These are phyloP conservation scores for Orthosia incerta DNA, from an alignment of 2,888 invertebrate species.

Conservation along the genomic window DNA sequence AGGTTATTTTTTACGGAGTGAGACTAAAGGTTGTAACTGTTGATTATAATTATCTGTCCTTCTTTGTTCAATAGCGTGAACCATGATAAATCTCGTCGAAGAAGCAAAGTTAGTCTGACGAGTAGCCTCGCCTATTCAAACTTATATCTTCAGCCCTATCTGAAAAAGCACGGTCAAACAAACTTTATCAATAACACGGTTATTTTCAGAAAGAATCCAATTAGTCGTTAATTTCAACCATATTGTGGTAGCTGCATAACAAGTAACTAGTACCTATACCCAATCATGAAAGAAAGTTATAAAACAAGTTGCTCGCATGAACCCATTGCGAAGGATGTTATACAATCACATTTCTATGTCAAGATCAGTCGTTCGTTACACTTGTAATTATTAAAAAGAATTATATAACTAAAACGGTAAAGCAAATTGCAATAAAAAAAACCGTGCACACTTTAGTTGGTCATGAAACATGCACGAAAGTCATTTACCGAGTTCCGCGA, in stretches of 20 bases:
- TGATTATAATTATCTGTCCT: no score
- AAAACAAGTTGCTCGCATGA: conserved; percentile 26
- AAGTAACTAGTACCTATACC: conserved; percentile 17
- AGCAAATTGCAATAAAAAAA: conserved; percentile 1
- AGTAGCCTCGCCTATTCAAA: no score
- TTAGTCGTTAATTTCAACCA: background rate
- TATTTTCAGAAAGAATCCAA: background rate
- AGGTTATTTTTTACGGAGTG: no score
- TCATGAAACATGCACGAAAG: background rate
- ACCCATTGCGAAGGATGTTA: conserved; percentile 34
- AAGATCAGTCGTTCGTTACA: conserved; percentile 63
- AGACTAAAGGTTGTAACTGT: no score
- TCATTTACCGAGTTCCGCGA: background rate
- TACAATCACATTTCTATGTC: conserved; percentile 63
- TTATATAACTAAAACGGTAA: conserved; percentile 4
- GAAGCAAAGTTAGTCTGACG: no score
- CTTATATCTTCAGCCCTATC: background rate
- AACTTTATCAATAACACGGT: background rate
- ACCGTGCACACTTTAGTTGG: background rate
- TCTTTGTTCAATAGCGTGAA: no score
- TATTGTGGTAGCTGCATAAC: background rate
- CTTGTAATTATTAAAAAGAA: conserved; percentile 6
- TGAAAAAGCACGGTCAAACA: background rate
- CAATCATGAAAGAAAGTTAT: conserved; percentile 49
- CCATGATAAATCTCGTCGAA: no score